A percentile compares a stretch with the other conserved stretches of the same genome.
phyloP scores from a whole-genome alignment of 2,888 invertebrate species.

The Nephrotoma flavescens region DNA sequence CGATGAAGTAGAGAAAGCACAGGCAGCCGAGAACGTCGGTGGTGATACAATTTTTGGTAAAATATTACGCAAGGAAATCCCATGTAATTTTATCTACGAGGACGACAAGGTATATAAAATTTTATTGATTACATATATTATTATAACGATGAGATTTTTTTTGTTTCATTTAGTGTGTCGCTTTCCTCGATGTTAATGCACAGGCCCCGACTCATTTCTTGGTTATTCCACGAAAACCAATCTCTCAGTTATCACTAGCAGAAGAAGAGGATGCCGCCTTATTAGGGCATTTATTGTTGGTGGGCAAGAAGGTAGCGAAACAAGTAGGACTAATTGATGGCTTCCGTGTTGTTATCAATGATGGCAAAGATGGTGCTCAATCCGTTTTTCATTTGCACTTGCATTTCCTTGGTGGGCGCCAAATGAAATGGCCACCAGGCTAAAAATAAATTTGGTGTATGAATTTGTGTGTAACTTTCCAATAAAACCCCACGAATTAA shows the following conservation, averaged over 20 bases:
- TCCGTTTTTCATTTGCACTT: slow-evolving; percentile 72
- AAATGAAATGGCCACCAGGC: slow-evolving; percentile 21
- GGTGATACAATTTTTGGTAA: slow-evolving; percentile 59
- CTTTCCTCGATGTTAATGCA: slow-evolving; percentile 64
- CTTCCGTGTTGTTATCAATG: slow-evolving; percentile 63
- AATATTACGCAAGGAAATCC: slow-evolving; percentile 62
- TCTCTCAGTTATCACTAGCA: slow-evolving; percentile 42
- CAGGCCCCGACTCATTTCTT: slow-evolving; percentile 76
- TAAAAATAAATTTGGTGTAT: not conserved
- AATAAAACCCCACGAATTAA: not conserved
- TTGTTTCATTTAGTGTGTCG: slow-evolving; percentile 40
- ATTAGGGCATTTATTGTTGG: slow-evolving; percentile 52
- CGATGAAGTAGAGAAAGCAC: not conserved
- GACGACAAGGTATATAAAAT: slow-evolving; percentile 38
- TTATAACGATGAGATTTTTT: not conserved
- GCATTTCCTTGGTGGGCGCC: slow-evolving; percentile 67
- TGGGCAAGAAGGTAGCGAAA: slow-evolving; percentile 37
- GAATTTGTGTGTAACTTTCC: not conserved
- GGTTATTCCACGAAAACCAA: slow-evolving; percentile 57
- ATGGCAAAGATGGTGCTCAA: slow-evolving; percentile 64
- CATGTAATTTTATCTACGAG: slow-evolving; percentile 68
- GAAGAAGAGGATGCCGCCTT: slow-evolving; percentile 39
- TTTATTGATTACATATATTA: not conserved
- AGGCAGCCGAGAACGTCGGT: slow-evolving; percentile 18
- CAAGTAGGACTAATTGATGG: slow-evolving; percentile 51